Conservation (phyloP, 2,888 invertebrate genomes). For the Acanthacorydalis orientalis region DNA sequence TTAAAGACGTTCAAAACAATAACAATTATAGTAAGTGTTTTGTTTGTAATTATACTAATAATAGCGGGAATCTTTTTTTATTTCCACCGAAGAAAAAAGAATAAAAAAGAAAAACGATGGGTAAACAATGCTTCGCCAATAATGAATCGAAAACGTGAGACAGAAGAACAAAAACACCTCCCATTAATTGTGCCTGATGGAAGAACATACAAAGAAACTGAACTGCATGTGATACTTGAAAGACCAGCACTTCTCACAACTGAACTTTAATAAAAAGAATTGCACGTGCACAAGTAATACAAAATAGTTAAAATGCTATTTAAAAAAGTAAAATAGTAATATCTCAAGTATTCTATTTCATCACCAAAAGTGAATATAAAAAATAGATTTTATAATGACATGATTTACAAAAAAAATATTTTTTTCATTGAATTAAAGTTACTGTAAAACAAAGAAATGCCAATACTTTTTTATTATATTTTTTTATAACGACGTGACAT, state of each 20-base stretch:
- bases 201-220: slow-evolving; percentile 68
- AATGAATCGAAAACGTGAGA: slow-evolving; percentile 18
- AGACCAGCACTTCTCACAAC: slow-evolving; percentile 67
- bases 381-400: no score
- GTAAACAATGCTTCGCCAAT: slow-evolving; percentile 21
- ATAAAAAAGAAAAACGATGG: slow-evolving; percentile 24
- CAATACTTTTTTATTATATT: no score
- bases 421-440: no score
- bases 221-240: slow-evolving; percentile 73
- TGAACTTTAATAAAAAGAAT: slow-evolving; percentile 36
- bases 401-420: no score
- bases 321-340: no score
- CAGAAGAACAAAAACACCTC: slow-evolving; percentile 18
- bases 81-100: slow-evolving; percentile 22
- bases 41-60: slow-evolving; percentile 28
- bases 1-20: slow-evolving; percentile 25
- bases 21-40: slow-evolving; percentile 21
- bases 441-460: no score
- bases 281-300: no score
- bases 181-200: slow-evolving; percentile 67
- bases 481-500: no score
- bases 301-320: no score
- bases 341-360: no score
- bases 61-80: slow-evolving; percentile 19
- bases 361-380: no score